Evolutionary conservation across 1,140 invertebrate species (phyloP).

Genomic region (Sminthurinus signatus): DNA sequence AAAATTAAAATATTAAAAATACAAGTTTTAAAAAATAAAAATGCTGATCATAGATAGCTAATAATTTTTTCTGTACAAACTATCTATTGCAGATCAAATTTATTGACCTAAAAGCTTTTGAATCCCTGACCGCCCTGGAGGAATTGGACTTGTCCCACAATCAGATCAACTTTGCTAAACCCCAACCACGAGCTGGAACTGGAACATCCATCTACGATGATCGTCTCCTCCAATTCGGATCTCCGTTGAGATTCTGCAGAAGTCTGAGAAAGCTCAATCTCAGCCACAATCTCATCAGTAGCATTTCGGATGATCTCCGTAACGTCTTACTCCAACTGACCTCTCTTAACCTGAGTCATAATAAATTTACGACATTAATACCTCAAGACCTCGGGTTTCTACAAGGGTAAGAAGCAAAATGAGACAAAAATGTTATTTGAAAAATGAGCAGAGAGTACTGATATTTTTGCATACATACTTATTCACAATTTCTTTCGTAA

Average conservation of each 20-base stretch:
- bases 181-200: background rate
- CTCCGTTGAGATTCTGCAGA: conserved; percentile 20
- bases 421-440: background rate
- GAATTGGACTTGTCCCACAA: conserved; percentile 31
- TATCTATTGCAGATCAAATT: conserved; percentile 26
- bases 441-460: background rate
- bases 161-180: conserved; percentile 24
- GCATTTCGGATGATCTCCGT: conserved; percentile 31
- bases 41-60: no score
- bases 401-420: background rate
- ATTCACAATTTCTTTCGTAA: background rate
- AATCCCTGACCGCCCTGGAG: conserved; percentile 12
- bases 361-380: conserved; percentile 24
- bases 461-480: background rate
- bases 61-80: no score
- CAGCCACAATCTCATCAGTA: conserved; percentile 25
- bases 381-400: conserved; percentile 25
- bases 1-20: no score
- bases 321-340: conserved; percentile 9
- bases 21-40: no score
- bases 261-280: conserved; percentile 26
- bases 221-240: conserved; percentile 2
- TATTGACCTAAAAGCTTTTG: conserved; percentile 30
- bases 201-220: background rate
- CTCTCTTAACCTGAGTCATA: conserved; percentile 28